Evolutionary conservation across 2,113 vertebrate species (phyloP), one percentile per base, ranked within the genome.

Genomic region (Pygoscelis antarcticus): DNA sequence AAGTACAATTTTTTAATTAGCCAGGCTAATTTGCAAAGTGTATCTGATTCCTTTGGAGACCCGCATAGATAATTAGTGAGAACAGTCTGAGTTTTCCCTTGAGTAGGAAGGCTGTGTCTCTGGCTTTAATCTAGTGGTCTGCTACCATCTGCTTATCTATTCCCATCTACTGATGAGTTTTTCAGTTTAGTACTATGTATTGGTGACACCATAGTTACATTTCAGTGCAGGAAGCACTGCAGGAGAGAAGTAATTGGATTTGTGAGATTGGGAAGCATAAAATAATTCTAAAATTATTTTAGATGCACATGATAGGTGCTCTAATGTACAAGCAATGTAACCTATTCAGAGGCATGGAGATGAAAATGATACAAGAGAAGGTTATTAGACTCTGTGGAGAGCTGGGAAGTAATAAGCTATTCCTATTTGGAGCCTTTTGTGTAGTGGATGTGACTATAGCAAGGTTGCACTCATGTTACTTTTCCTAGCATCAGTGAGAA

Each of bases 51-150:
- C 88, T 90, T 85, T 61, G 49, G 76, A 93, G 82, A 85, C 44
- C 40, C 8, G 2, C 68, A 32, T 12, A 80, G 78, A 77, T 94
- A 81, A 95, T 91, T 83, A 77, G 40, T 69, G 87, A 85, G 85
- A 95, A 89, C 82, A 92, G 58, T 40, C 61, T 62, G 65, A 78
- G 38, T 79, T 95, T 89, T 93, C 81, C 54, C 82, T 68, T 58
- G 82, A 65, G 90, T 44, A 85, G 74, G 68, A 91, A 83, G 54
- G 46, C 75, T 78, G 25, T 42, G 49, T 90, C 74, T 84, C 74
- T 95, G 88, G 26, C 44, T 95, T 95, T 93, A 83, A 71, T 85
- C 65, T 92, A 68, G 52, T 85, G 82, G 66, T 60, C 88, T 93
- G 13, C 70, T 83, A 94, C 91, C 74, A 84, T 94, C 87, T 91